phyloP scores from a whole-genome alignment of 2,888 invertebrate species.

The Nomada goodeniana region DNA sequence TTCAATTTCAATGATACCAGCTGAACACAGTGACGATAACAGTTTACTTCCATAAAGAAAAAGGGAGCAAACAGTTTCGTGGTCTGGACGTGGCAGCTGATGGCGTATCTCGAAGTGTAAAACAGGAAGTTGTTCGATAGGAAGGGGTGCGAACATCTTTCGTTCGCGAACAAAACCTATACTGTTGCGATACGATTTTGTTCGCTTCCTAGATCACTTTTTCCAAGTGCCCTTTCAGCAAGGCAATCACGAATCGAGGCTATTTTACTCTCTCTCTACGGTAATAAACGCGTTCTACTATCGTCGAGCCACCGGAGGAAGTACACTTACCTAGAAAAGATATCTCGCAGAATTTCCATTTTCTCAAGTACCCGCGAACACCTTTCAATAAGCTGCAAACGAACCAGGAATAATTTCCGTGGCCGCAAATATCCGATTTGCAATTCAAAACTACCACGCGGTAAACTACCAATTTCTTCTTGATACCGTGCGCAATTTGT shows the following conservation, averaged over 20 bases:
- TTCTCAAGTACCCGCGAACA: slow-evolving; percentile 65
- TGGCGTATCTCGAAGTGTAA: slow-evolving; percentile 59
- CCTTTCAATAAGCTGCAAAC: slow-evolving; percentile 53
- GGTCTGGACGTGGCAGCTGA: slow-evolving; percentile 52
- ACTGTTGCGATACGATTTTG: slow-evolving; percentile 21
- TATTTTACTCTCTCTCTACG: slow-evolving; percentile 64
- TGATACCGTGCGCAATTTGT: slow-evolving; percentile 10
- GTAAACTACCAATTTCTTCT: slow-evolving; percentile 32
- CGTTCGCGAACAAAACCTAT: slow-evolving; percentile 21
- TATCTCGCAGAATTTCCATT: slow-evolving; percentile 65
- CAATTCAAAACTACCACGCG: slow-evolving; percentile 45
- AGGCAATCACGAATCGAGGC: slow-evolving; percentile 40
- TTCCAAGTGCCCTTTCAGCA: not conserved
- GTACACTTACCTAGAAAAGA: slow-evolving; percentile 68
- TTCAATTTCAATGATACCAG: slow-evolving; percentile 4
- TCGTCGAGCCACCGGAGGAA: slow-evolving; percentile 43
- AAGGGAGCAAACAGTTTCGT: slow-evolving; percentile 52
- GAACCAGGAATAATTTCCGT: slow-evolving; percentile 27
- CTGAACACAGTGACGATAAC: slow-evolving; percentile 42
- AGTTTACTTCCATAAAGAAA: slow-evolving; percentile 38
- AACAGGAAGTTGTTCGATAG: slow-evolving; percentile 62
- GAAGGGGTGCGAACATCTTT: slow-evolving; percentile 46
- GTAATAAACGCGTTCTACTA: slow-evolving; percentile 63
- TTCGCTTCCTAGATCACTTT: slow-evolving; percentile 39
- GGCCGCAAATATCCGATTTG: slow-evolving; percentile 37